phyloP scores from a whole-genome alignment of 2,888 invertebrate species.

The Seira musarum region DNA sequence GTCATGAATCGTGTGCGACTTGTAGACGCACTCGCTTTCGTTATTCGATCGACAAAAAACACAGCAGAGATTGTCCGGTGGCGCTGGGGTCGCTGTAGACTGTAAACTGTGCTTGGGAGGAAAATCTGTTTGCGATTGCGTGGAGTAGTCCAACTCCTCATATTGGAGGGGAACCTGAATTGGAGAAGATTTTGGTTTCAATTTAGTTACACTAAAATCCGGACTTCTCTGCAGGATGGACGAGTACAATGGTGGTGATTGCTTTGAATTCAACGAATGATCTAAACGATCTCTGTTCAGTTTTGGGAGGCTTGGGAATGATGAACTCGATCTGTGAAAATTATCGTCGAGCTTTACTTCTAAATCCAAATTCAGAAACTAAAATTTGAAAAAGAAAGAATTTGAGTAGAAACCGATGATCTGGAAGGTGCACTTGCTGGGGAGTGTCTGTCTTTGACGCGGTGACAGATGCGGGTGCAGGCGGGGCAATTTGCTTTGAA shows the following conservation, averaged over 20 bases:
- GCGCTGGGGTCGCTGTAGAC: background rate
- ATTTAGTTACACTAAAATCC: background rate
- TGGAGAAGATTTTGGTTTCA: no score
- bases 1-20: constrained; percentile 60
- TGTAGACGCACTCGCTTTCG: constrained; percentile 58
- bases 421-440: no score
- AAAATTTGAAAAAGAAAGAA: no score
- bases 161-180: background rate
- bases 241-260: constrained; percentile 30
- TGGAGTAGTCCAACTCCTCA: background rate
- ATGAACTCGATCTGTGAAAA: constrained; percentile 18
- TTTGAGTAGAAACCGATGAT: no score
- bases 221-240: constrained; percentile 40
- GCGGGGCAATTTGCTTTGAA: background rate
- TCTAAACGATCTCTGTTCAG: constrained; percentile 1
- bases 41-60: constrained; percentile 67
- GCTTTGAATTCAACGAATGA: background rate
- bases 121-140: no score
- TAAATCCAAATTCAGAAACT: no score
- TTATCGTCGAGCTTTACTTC: no score
- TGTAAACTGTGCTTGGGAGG: constrained; percentile 8
- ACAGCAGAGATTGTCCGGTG: constrained; percentile 46
- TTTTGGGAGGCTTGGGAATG: constrained; percentile 41
- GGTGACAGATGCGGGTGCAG: constrained; percentile 3
- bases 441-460: background rate